Base-by-base conservation (phyloP, 2,113 vertebrate genomes). In the Oncorhynchus nerka region DNA sequence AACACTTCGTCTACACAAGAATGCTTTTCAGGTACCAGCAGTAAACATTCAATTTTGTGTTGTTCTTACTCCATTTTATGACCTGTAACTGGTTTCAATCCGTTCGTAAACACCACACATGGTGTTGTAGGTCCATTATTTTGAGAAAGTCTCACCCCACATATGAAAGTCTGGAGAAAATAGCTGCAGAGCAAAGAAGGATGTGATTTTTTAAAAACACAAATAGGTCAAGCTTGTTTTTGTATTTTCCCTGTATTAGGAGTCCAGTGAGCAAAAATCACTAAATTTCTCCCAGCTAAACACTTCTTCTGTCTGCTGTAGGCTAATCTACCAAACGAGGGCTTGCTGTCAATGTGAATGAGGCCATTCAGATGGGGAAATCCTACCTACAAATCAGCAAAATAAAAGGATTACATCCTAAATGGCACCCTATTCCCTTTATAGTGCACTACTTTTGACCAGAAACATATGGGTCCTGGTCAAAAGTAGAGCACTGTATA, bases 41-140 rank as follows among this genome's bases (percentile, higher is more conserved):
- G 26, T 57, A 72, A 55, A 74, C n/a, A n/a, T 24, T 34, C 3
- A 2, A 66, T 74, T 45, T 65, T 1, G 22, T 65, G 72, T 48
- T 64, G 71, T 45, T 64, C 34, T 45, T 45, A 22, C 15, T 28
- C 22, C 30, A 26, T 48, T 74, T 49, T 74, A 74, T 20, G n/a
- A 62, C 72, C 26, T 22, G n/a, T 74, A 49, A 65, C 65, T 65
- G n/a, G 61, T 24, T 65, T 74, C 32, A 74, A 64, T 74, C 61
- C 39, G 68, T 67, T 32, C 51, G 45, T 68, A 26, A 70, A 70
- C 28, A 49, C 11, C 26, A 65, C 51, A 19, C 51, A 55, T 19
- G 12, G 55, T 1, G 1, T 68, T n/a, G 19, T 20, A 32, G 66
- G 13, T 68, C 11, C 19, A 30, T 68, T 24, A 22, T 11, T 68